Evolutionary conservation across 2,888 invertebrate species (phyloP).

Genomic region (Dryococelus australis): DNA sequence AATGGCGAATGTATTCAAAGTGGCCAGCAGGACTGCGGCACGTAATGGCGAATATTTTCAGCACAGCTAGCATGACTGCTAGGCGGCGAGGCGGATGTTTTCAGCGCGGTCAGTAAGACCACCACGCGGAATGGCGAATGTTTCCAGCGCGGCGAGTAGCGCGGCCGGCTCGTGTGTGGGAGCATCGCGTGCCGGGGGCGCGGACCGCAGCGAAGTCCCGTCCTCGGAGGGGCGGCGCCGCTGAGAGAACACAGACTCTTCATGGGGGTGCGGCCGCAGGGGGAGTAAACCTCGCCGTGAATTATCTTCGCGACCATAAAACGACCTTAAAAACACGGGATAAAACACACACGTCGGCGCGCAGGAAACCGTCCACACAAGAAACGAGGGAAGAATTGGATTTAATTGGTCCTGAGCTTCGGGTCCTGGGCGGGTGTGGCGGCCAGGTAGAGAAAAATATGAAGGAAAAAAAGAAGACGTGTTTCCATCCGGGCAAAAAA

Average conservation of each 20-base stretch:
- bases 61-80: too few relatives aligned
- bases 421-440: background rate
- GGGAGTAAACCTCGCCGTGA: slow-evolving; percentile 6
- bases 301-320: slow-evolving; percentile 16
- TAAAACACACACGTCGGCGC: background rate
- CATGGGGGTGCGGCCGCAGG: background rate
- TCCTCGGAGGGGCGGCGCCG: background rate
- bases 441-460: background rate
- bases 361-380: background rate
- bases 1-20: too few relatives aligned
- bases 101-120: background rate
- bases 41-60: too few relatives aligned
- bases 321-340: background rate
- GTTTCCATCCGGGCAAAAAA: background rate
- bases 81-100: background rate
- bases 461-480: background rate
- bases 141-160: too few relatives aligned
- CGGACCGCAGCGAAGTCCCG: background rate
- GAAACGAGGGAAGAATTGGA: slow-evolving; percentile 3
- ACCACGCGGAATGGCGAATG: too few relatives aligned
- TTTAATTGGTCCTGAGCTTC: background rate
- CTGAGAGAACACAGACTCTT: slow-evolving; percentile 10
- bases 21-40: too few relatives aligned
- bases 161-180: too few relatives aligned
- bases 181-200: too few relatives aligned